phyloP scores from a whole-genome alignment of 1,140 invertebrate genomes.

The Catajapyx aquilonaris region DNA sequence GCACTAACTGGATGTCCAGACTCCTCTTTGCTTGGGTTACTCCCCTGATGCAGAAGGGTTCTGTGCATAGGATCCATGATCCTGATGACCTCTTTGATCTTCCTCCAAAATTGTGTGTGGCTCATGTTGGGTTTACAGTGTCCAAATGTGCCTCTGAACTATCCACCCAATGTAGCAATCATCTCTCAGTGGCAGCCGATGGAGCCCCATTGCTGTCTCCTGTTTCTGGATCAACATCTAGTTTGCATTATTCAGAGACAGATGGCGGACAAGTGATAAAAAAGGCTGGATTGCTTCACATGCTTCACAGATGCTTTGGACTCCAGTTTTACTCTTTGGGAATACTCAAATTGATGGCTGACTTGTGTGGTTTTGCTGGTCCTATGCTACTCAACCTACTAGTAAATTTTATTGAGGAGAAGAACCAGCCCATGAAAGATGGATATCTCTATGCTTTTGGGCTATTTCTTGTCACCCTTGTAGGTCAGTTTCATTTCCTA shows the following conservation, averaged over 20 bases:
- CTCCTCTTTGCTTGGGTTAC: slow-evolving; percentile 74
- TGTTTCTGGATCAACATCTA: slow-evolving; percentile 11
- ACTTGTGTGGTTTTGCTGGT: slow-evolving; percentile 62
- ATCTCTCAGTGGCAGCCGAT: slow-evolving; percentile 15
- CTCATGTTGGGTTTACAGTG: slow-evolving; percentile 10
- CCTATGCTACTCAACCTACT: slow-evolving; percentile 71
- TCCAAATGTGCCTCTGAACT: slow-evolving; percentile 4
- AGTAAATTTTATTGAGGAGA: slow-evolving; percentile 58
- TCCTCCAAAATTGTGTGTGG: slow-evolving; percentile 31
- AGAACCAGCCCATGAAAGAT: slow-evolving; percentile 33
- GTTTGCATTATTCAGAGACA: slow-evolving; percentile 7
- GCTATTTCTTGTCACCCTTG: slow-evolving; percentile 39
- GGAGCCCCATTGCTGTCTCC: slow-evolving; percentile 10
- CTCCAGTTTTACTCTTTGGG: slow-evolving; percentile 75
- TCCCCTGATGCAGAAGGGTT: slow-evolving; percentile 63
- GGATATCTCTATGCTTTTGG: slow-evolving; percentile 63
- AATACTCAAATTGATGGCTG: slow-evolving; percentile 61
- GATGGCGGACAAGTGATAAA: slow-evolving; percentile 15
- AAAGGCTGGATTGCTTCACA: slow-evolving; percentile 39
- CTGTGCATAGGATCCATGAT: slow-evolving; percentile 41
- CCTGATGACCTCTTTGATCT: slow-evolving; percentile 70
- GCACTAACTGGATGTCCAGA: slow-evolving; percentile 40
- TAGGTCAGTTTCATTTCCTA: slow-evolving; percentile 31
- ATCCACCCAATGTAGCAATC: slow-evolving; percentile 11
- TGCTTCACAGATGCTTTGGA: slow-evolving; percentile 65